Base-by-base conservation (phyloP, 2,797 vertebrate species). In the Xenentodon cancila region DNA sequence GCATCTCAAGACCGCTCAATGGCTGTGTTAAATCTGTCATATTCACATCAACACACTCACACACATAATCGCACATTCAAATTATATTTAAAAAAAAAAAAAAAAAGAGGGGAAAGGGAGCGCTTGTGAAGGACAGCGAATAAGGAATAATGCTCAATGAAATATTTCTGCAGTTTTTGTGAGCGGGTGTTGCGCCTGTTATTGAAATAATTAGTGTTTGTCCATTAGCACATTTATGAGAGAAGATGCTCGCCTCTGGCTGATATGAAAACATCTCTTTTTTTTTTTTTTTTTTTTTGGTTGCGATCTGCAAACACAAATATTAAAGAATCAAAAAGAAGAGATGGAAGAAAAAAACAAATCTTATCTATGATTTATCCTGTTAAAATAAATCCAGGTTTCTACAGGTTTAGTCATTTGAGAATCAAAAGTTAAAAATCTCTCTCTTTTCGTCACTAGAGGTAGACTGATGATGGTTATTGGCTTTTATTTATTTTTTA, bases 1-100 rank as follows among this genome's bases (percentile, higher is more conserved):
- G 88, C 80, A 84, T 91, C 86, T 89, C 80, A 86, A 80, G 90
- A 88, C 86, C 84, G 88, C 80, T 88, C 80, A 79, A 75, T 83
- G 81, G 77, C 81, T 82, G 84, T 82, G 86, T 88, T 86, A 88
- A 86, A 87, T 87, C 88, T 88, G 87, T 87, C 87, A 75, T 67
- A 77, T 83, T 84, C 59, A 70, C 77, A 82, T 68, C 64, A 57
- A 53, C 65, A 62, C 72, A 30, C 58, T 47, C 64, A 45, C 53
- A 47, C 61, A 50, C 64, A 56, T 1, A 70, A 19, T 61, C 75
- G 79, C 80, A 85, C 68, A 70, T 64, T 68, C 58, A 78, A 66
- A 82, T 73, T 32, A 75, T 22, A 79, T 40, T 30, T 59, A 51
- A 61, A 47, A 48, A 60, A 65, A 64, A 49, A 34, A 62, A 68